Evolutionary conservation across 1,140 invertebrate species (phyloP), one percentile per base, ranked within the genome.

Genomic region (Metaphire vulgaris): DNA sequence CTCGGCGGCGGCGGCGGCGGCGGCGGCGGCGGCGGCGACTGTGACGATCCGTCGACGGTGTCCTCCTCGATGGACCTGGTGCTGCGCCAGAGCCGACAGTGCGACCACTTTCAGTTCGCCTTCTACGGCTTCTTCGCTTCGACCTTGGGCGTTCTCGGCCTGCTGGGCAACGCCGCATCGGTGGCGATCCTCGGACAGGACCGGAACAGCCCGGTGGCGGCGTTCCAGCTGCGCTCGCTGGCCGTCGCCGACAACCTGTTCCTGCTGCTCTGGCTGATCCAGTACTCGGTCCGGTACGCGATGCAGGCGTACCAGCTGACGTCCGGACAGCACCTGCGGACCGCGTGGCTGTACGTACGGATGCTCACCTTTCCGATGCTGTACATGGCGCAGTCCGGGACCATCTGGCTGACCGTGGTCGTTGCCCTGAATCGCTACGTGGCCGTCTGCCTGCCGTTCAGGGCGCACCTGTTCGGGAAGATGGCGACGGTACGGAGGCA

Each of bases 341-440:
- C 66, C 26, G 32, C 69, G 16, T 71, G 68, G 75, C 31, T 76
- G 2, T 76, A 76, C 75, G 6, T 76, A 1, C 68, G 68, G 6
- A 68, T 76, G 16, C 30, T 33, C 15, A 21, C 75, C 1, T 76
- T 76, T 34, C 75, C 75, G 1, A 2, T 76, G 31, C 26, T 76
- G 1, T 76, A 72, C 69, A 76, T 76, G 75, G 56, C 75, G 6
- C 75, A 76, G 31, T 72, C 69, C 0, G 67, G 34, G n/a, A 76
- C 75, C 0, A 76, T 76, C 69, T 76, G 75, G 75, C 69, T 76
- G 68, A 76, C 75, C 14, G 75, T 76, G 16, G 69, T 76, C 68
- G 65, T 76, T 14, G 75, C 75, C 26, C 21, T 71, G 1, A 76
- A 76, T 33, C 75, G 75, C 33, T 76, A 64, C 75, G 70, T 76